phyloP scores from a whole-genome alignment of 2,888 invertebrate genomes.

The Pandemis corylana region DNA sequence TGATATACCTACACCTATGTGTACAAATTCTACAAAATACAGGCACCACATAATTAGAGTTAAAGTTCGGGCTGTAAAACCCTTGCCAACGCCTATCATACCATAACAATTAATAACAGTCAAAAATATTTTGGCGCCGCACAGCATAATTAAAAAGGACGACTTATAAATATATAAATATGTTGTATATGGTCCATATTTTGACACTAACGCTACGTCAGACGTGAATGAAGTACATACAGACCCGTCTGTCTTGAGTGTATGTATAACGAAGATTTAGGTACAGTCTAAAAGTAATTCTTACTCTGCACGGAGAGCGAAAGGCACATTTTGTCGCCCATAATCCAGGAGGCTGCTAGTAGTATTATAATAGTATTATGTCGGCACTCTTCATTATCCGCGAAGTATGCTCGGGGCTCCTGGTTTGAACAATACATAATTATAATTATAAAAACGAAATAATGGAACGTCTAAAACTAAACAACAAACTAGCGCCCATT shows the following conservation, averaged over 20 bases:
- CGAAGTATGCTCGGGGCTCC: conserved; percentile 73
- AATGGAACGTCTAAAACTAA: neutral
- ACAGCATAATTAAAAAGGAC: conserved; percentile 16
- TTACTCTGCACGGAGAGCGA: conserved; percentile 10
- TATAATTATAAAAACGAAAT: conserved; percentile 29
- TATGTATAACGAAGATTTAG: neutral
- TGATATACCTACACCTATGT: conserved; percentile 62
- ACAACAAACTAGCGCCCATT: conserved; percentile 14
- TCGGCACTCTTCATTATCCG: conserved; percentile 68
- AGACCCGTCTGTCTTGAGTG: conserved; percentile 3
- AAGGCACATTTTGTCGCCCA: conserved; percentile 2
- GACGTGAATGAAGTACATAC: conserved; percentile 6
- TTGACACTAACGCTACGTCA: neutral
- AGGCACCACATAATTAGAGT: conserved; percentile 53
- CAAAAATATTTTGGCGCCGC: conserved; percentile 33
- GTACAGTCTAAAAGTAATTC: conserved; percentile 16
- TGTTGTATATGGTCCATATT: conserved; percentile 20
- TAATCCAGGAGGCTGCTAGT: conserved; percentile 12
- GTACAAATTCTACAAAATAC: conserved; percentile 55
- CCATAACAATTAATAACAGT: conserved; percentile 38
- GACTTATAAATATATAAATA: neutral
- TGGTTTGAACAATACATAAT: conserved; percentile 53
- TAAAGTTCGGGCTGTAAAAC: conserved; percentile 18
- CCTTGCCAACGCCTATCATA: conserved; percentile 27
- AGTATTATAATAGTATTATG: conserved; percentile 68